phyloP scores from a whole-genome alignment of 2,113 vertebrate species.

The Brachyhypopomus occidentalis region DNA sequence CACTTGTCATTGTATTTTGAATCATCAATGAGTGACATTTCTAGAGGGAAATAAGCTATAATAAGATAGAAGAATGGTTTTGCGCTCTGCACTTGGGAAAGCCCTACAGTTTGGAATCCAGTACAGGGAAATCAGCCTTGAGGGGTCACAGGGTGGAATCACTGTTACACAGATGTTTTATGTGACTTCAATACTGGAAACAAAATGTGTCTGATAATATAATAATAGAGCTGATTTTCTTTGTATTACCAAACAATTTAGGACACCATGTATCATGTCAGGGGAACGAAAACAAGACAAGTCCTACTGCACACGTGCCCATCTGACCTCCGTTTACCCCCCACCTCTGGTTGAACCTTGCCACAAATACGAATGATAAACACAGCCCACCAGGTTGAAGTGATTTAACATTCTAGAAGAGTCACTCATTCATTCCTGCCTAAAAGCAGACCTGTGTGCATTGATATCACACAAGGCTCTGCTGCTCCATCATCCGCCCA shows the following conservation, averaged over 20 bases:
- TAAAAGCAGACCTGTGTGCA: constrained; percentile 39
- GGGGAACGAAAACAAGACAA: constrained; percentile 65
- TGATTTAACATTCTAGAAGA: constrained; percentile 53
- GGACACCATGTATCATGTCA: constrained; percentile 62
- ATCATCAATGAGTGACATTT: constrained; percentile 25
- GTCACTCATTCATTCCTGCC: constrained; percentile 54
- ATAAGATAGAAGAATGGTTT: neutral
- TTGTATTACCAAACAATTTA: constrained; percentile 60
- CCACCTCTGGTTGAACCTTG: constrained; percentile 58
- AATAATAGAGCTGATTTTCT: constrained; percentile 57
- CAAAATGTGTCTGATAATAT: constrained; percentile 56
- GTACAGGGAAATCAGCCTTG: constrained; percentile 28
- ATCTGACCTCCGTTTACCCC: constrained; percentile 65
- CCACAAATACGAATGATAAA: constrained; percentile 52
- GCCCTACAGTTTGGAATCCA: neutral
- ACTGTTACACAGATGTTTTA: constrained; percentile 58
- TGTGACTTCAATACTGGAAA: constrained; percentile 59
- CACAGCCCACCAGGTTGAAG: constrained; percentile 37
- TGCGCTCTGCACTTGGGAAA: constrained; percentile 1
- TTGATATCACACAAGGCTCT: constrained; percentile 33
- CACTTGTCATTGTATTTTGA: constrained; percentile 28
- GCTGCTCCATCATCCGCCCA: neutral
- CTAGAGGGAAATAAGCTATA: constrained; percentile 10
- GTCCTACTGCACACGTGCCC: constrained; percentile 47
- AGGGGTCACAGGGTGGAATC: neutral